Evolutionary conservation across 92 coral and sea anemone genomes (phyloP), one percentile per base, ranked within the genome.

Genomic region (Bergia puertoricense): DNA sequence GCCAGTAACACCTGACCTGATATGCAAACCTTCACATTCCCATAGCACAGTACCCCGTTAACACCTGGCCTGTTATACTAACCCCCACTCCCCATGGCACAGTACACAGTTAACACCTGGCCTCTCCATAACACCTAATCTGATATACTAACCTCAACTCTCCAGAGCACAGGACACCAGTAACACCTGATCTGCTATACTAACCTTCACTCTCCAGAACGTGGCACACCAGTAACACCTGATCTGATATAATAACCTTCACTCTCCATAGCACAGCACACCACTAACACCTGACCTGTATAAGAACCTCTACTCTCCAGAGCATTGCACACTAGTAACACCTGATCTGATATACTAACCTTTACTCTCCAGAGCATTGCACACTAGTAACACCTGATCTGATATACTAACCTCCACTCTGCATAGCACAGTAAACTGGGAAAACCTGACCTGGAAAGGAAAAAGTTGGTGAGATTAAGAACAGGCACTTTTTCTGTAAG

Each of bases 351-450:
- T 30, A 30, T 30, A 30, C 30, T 30, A 30, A 30, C 30, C n/a
- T n/a, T n/a, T 30, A 30, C 23, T 4, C 7, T 7, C 50, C 50
- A 45, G 30, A 30, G 30, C 30, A 30, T 30, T 30, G 30, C 30
- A 30, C 30, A 30, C 30, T 62, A n/a, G 14, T 14, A 62, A 30
- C 30, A 14, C 20, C 73, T 6, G 36, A 23, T 20, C 30, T 30
- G 30, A 30, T 30, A 30, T 30, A 57, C 87, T 22, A 1, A 88
- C 91, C 91, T 88, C 91, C 88, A 18, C 57, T 38, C 11, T 48
- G 16, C 91, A 88, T 88, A 54, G 74, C 91, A 57, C 91, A 88
- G 40, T 88, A 88, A 22, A 88, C 91, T 22, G 82, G 91, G 48
- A 88, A 88, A 4, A 57, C 18, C 10, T 54, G 39, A 14, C 57